These are phyloP conservation scores for Siniperca knerii DNA, from an alignment of 2,113 vertebrate species.

Conservation along the genomic window DNA sequence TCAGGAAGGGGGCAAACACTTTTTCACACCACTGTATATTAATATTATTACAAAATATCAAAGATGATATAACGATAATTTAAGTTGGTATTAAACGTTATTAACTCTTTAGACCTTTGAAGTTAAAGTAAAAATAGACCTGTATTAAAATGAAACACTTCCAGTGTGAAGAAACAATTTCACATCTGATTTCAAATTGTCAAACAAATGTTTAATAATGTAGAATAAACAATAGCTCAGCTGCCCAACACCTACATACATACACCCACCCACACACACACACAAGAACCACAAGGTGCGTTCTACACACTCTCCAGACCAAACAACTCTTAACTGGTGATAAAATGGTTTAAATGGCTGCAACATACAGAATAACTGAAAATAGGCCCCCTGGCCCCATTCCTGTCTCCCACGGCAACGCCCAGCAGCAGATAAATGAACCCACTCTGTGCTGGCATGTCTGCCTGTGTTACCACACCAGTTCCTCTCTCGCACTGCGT, in stretches of 20 bases:
- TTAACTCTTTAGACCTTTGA: not conserved
- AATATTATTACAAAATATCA: not conserved
- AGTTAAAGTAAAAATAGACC: not conserved
- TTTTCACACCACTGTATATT: no score
- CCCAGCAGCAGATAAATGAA: slow-evolving; percentile 86
- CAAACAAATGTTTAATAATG: not conserved
- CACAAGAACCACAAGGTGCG: not conserved
- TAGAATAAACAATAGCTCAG: not conserved
- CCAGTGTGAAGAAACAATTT: not conserved
- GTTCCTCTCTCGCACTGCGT: slow-evolving; percentile 25
- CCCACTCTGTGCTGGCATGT: not conserved
- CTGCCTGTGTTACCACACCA: slow-evolving; percentile 18
- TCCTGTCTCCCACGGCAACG: slow-evolving; percentile 83
- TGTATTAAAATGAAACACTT: not conserved
- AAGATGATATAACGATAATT: not conserved
- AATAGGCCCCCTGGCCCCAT: slow-evolving; percentile 71
- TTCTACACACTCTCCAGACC: not conserved
- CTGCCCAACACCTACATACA: not conserved
- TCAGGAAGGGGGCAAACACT: no score
- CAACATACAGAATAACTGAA: not conserved
- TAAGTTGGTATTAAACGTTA: not conserved
- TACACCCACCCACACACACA: not conserved
- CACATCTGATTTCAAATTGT: not conserved
- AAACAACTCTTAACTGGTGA: not conserved
- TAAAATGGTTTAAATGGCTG: not conserved